Percentiles rank a stretch among this genome's conserved stretches.
Evolutionary conservation across 2,113 vertebrate genomes (phyloP).

Genomic region (Cottus gobio): DNA sequence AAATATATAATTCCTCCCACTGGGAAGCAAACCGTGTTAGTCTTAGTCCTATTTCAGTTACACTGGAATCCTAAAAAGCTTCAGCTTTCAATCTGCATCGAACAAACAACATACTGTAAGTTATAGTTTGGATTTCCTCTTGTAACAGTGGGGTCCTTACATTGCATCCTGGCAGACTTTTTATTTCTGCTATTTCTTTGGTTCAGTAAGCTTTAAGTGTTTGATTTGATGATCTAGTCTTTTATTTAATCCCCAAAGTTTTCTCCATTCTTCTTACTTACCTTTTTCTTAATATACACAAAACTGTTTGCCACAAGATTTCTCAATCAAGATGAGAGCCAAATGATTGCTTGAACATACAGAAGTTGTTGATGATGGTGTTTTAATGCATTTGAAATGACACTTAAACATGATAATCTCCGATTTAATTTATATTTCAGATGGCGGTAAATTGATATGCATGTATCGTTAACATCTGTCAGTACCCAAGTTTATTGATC

Average conservation of each 20-base stretch:
- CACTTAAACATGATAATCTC: not conserved
- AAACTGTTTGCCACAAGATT: not conserved
- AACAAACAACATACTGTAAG: not conserved
- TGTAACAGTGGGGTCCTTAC: not conserved
- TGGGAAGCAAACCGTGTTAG: not conserved
- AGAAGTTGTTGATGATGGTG: not conserved
- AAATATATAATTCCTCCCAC: not conserved
- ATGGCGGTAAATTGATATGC: not conserved
- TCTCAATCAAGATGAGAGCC: not conserved
- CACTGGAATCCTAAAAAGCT: not conserved
- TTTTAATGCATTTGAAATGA: not conserved
- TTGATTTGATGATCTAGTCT: constrained; percentile 2
- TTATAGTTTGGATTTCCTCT: not conserved
- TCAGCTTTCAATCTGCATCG: not conserved
- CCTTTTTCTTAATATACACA: not conserved
- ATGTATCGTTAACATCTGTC: constrained; percentile 11
- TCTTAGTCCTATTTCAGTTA: not conserved
- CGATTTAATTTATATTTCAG: constrained; percentile 5
- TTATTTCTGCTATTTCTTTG: constrained; percentile 3
- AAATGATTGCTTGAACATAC: not conserved
- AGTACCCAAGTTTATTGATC: constrained; percentile 24
- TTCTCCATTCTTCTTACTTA: not conserved
- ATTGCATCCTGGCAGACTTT: not conserved
- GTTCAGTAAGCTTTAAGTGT: not conserved
- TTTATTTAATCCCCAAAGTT: not conserved